phyloP scores from a whole-genome alignment of 2,888 invertebrate genomes.

The Ecliptopera silaceata region DNA sequence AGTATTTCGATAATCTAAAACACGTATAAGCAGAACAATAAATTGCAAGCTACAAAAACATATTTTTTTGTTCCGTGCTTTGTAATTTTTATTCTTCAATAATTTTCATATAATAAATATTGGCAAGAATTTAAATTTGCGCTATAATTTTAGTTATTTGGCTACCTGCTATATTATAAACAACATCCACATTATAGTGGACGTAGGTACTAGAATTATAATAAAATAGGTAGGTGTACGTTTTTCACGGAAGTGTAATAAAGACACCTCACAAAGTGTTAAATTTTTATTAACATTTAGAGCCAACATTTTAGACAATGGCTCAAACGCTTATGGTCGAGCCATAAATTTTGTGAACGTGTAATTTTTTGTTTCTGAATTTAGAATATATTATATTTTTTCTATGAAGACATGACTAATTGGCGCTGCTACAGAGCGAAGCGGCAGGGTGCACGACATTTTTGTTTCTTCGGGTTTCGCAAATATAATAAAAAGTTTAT shows the following conservation, averaged over 20 bases:
- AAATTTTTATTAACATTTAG: conserved; percentile 68
- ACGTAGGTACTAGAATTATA: conserved; percentile 36
- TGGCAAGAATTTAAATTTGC: conserved; percentile 31
- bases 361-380: conserved; percentile 66
- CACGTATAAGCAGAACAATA: conserved; percentile 21
- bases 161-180: conserved; percentile 47
- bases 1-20: no score
- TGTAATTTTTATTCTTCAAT: conserved; percentile 24
- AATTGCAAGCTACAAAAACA: conserved; percentile 25
- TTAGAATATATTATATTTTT: conserved; percentile 66
- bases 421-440: conserved; percentile 59
- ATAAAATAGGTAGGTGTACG: conserved; percentile 42
- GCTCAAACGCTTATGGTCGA: conserved; percentile 61
- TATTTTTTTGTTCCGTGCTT: conserved; percentile 20
- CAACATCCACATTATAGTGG: conserved; percentile 33
- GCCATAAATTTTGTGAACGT: conserved; percentile 70
- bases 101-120: conserved; percentile 25
- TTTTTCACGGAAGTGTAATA: conserved; percentile 56
- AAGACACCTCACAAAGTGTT: conserved; percentile 66
- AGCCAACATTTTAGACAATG: conserved; percentile 49
- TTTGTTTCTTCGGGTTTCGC: conserved; percentile 70
- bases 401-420: conserved; percentile 74
- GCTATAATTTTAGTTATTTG: conserved; percentile 31
- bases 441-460: conserved; percentile 67
- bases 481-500: conserved; percentile 82